Conservation (phyloP, 2,797 vertebrate species). For the Spondyliosoma cantharus region DNA sequence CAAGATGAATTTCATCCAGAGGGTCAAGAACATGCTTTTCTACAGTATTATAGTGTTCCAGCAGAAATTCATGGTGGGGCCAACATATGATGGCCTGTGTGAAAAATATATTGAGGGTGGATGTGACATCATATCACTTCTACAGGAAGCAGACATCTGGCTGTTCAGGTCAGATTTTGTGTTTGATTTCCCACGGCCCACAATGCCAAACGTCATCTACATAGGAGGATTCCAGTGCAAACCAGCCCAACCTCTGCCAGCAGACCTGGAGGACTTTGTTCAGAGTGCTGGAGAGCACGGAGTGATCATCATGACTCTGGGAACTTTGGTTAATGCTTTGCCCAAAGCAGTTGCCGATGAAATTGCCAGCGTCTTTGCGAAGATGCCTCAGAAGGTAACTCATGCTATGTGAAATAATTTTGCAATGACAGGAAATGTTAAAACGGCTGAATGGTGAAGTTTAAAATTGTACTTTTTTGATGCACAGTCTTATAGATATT, state of each 20-base stretch:
- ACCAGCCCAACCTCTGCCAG: slow-evolving; percentile 75
- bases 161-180: slow-evolving; percentile 85
- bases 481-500: too few relatives aligned
- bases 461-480: too few relatives aligned
- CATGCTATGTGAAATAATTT: too few relatives aligned
- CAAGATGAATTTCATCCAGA: slow-evolving; percentile 80
- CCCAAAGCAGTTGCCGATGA: slow-evolving; percentile 65
- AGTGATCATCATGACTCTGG: slow-evolving; percentile 84
- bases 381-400: slow-evolving; percentile 83
- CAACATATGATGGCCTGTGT: slow-evolving; percentile 69
- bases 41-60: slow-evolving; percentile 61
- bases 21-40: slow-evolving; percentile 77
- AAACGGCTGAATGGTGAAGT: too few relatives aligned
- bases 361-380: slow-evolving; percentile 76
- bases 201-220: slow-evolving; percentile 85
- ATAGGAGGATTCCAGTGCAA: slow-evolving; percentile 85
- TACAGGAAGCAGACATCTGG: slow-evolving; percentile 84
- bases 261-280: slow-evolving; percentile 80
- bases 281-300: slow-evolving; percentile 81
- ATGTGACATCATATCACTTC: slow-evolving; percentile 70
- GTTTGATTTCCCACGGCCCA: slow-evolving; percentile 85
- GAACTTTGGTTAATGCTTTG: slow-evolving; percentile 71
- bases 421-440: too few relatives aligned
- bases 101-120: slow-evolving; percentile 75
- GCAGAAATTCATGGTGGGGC: slow-evolving; percentile 58